Percentiles rank a stretch among this genome's conserved stretches.
Evolutionary conservation across 2,888 invertebrate species (phyloP).

Genomic region (Argyresthia goedartella): DNA sequence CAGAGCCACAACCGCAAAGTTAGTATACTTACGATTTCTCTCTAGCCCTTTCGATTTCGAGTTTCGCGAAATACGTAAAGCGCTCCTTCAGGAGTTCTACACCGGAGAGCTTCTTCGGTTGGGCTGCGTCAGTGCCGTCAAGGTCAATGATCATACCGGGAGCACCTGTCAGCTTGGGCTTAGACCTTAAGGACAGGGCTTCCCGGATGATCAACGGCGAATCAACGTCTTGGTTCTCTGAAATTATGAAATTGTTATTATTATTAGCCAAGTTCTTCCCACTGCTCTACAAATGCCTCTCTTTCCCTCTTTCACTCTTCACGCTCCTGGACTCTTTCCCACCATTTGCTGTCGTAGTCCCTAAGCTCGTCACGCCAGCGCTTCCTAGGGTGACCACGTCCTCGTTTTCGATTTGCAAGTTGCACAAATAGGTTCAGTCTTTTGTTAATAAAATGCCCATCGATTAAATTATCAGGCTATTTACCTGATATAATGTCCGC

Average conservation of each 20-base stretch:
- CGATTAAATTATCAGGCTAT: neutral
- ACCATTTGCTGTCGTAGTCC: no score
- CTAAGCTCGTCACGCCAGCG: no score
- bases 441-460: no score
- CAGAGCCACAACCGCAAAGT: no score
- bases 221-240: neutral
- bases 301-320: no score
- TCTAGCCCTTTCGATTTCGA: slow-evolving; percentile 64
- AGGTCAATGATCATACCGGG: slow-evolving; percentile 63
- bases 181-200: slow-evolving; percentile 19
- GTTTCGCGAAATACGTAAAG: slow-evolving; percentile 76
- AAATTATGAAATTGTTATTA: neutral
- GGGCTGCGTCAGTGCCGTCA: slow-evolving; percentile 24
- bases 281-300: no score
- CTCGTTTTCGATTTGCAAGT: no score
- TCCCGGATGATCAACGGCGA: slow-evolving; percentile 27
- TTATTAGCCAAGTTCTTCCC: no score
- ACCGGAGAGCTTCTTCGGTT: slow-evolving; percentile 60
- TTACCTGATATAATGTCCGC: slow-evolving; percentile 39
- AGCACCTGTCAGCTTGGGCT: slow-evolving; percentile 61
- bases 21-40: slow-evolving; percentile 62
- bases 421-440: no score
- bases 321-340: no score
- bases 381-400: no score
- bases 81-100: slow-evolving; percentile 78